Evolutionary conservation across 35 echinoderm and acorn worm species (phyloP).

Genomic region (Nesometra sesokonis): DNA sequence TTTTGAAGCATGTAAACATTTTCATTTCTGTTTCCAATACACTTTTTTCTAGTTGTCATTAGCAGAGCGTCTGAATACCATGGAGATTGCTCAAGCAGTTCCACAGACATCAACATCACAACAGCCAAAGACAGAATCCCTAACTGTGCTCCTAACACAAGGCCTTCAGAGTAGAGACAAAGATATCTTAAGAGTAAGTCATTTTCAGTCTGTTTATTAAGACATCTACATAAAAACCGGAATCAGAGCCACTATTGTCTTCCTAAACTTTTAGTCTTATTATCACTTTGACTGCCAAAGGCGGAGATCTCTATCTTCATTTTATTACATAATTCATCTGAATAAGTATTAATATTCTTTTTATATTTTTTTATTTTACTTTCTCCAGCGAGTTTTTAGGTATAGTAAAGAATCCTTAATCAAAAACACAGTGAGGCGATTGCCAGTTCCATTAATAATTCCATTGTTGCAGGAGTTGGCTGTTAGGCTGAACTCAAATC

Average conservation of each 20-base stretch:
- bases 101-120: slow-evolving; percentile 16
- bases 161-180: slow-evolving; percentile 78
- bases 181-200: slow-evolving; percentile 53
- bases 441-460: slow-evolving; percentile 57
- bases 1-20: neutral
- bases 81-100: slow-evolving; percentile 28
- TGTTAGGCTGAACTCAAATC: slow-evolving; percentile 60
- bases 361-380: neutral
- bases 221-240: no score
- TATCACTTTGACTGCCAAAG: no score
- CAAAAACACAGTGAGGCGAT: slow-evolving; percentile 39
- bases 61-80: slow-evolving; percentile 33
- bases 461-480: slow-evolving; percentile 58
- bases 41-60: slow-evolving; percentile 11
- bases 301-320: neutral
- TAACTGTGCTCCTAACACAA: slow-evolving; percentile 66
- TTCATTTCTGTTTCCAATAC: neutral
- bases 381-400: slow-evolving; percentile 59
- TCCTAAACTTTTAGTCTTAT: neutral
- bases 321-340: neutral
- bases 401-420: slow-evolving; percentile 51
- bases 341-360: neutral
- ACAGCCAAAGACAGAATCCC: slow-evolving; percentile 24
- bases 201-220: no score
- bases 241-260: no score